Base-by-base conservation (phyloP, 64 coral and sea anemone genomes). In the Montipora foliosa region DNA sequence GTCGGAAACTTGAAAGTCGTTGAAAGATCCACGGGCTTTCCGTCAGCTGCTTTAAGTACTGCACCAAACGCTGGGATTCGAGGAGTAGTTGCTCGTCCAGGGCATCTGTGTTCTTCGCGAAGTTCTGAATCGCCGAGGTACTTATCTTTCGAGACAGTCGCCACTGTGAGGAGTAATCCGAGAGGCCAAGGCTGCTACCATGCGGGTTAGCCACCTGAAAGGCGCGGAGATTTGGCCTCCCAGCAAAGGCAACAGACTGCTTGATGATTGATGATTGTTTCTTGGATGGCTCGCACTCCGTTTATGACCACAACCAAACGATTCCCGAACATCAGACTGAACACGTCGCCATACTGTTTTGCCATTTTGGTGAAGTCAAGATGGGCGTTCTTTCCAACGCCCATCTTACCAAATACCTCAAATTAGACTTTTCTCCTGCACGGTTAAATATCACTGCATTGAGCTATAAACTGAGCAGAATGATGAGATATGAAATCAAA, bases 231-330 rank as follows among this genome's bases (percentile, higher is more conserved):
- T 88, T 12, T 3, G 95, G 95, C 53, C 95, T 72, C 9, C 95
- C 95, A 50, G 91, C 87, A 47, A 96, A 93, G 73, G 84, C 81
- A 15, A 22, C 69, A 1, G 95, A 96, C 11, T 89, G 81, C 87
- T 93, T 96, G 5, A 93, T 81, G 59, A 96, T 73, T 16, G 71
- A 25, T 25, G 25, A 25, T 25, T 25, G 25, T 74, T 37, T 96
- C 95, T 53, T 84, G 91, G 50, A 96, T 93, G 15, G 91, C 64
- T 9, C 79, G 80, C 1, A 80, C 77, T 37, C 91, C 87, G 68
- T 93, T 96, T n/a, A 96, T 47, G 29, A 96, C 95, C 37, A 96
- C 95, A 25, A 84, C 84, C 44, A 96, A 81, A 17, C 91, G 70
- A 81, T 80, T 80, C 3, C 95, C 95, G n/a, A 96, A 48, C 25